phyloP scores from a whole-genome alignment of 2,888 invertebrate species.

The Melanostoma scalare region DNA sequence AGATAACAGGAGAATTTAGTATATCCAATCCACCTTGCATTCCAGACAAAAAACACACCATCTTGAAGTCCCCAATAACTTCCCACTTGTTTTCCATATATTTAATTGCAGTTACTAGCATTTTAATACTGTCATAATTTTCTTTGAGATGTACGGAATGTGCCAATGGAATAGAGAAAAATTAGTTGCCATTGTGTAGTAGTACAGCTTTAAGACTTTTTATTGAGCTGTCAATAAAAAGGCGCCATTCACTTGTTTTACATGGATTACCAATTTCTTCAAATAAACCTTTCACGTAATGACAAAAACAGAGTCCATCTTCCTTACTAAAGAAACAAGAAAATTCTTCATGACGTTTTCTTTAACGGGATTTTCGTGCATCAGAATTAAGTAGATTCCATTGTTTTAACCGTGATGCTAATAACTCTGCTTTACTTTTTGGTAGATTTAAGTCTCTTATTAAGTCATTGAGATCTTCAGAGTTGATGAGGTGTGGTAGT shows the following conservation, averaged over 20 bases:
- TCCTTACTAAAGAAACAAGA: slow-evolving; percentile 9
- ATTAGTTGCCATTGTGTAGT: neutral
- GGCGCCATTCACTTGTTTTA: slow-evolving; percentile 25
- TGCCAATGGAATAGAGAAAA: slow-evolving; percentile 6
- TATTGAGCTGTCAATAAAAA: slow-evolving; percentile 29
- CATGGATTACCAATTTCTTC: slow-evolving; percentile 20
- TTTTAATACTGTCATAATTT: slow-evolving; percentile 4
- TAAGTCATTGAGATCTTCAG: slow-evolving; percentile 45
- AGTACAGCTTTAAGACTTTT: slow-evolving; percentile 36
- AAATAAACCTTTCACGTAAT: slow-evolving; percentile 35
- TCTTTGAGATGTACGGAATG: slow-evolving; percentile 18
- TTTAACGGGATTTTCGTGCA: slow-evolving; percentile 1
- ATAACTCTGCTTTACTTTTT: slow-evolving; percentile 43
- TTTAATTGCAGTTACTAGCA: slow-evolving; percentile 10
- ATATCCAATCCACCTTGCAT: slow-evolving; percentile 33
- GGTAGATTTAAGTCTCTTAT: slow-evolving; percentile 44
- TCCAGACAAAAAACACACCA: slow-evolving; percentile 26
- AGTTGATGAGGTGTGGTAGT: slow-evolving; percentile 35
- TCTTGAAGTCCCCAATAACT: slow-evolving; percentile 31
- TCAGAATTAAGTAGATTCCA: slow-evolving; percentile 15
- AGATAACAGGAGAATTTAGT: slow-evolving; percentile 43
- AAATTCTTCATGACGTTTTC: slow-evolving; percentile 18
- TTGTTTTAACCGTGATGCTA: slow-evolving; percentile 48
- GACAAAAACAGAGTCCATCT: slow-evolving; percentile 22
- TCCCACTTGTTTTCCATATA: slow-evolving; percentile 20